Evolutionary conservation across 2,797 vertebrate species (phyloP).

Genomic region (Momotus momota): DNA sequence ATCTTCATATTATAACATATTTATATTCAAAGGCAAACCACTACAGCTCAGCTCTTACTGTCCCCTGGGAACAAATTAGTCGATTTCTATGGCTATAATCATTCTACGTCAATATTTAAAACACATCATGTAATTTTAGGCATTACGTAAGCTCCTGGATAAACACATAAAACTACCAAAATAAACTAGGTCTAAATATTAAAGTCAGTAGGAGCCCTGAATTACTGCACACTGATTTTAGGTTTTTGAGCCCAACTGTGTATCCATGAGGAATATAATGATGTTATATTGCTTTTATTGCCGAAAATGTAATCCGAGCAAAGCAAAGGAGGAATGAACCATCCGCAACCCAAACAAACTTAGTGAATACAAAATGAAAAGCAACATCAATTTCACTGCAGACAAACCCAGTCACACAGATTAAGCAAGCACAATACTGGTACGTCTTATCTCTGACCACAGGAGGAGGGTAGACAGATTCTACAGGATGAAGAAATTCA

Average conservation of each 20-base stretch:
- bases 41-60: slow-evolving; percentile 75
- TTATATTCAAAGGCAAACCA: slow-evolving; percentile 79
- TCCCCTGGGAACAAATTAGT: slow-evolving; percentile 85
- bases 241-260: slow-evolving; percentile 76
- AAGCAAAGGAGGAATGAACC: slow-evolving; percentile 86
- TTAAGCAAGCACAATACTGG: slow-evolving; percentile 99
- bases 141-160: slow-evolving; percentile 33
- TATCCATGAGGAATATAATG: slow-evolving; percentile 82
- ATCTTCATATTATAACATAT: slow-evolving; percentile 71
- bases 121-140: slow-evolving; percentile 66
- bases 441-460: slow-evolving; percentile 98
- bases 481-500: slow-evolving; percentile 99
- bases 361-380: slow-evolving; percentile 97
- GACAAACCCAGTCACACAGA: slow-evolving; percentile 99
- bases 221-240: slow-evolving; percentile 78
- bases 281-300: slow-evolving; percentile 86
- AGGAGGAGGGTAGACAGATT: slow-evolving; percentile 99
- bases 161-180: slow-evolving; percentile 72
- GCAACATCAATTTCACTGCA: slow-evolving; percentile 99
- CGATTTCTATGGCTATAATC: slow-evolving; percentile 67
- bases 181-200: slow-evolving; percentile 77
- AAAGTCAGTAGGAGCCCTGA: slow-evolving; percentile 67
- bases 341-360: slow-evolving; percentile 90
- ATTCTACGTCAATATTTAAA: slow-evolving; percentile 77
- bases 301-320: slow-evolving; percentile 87